Base-by-base conservation (phyloP, 2,797 vertebrate species). In the Sebastes matsubarae region DNA sequence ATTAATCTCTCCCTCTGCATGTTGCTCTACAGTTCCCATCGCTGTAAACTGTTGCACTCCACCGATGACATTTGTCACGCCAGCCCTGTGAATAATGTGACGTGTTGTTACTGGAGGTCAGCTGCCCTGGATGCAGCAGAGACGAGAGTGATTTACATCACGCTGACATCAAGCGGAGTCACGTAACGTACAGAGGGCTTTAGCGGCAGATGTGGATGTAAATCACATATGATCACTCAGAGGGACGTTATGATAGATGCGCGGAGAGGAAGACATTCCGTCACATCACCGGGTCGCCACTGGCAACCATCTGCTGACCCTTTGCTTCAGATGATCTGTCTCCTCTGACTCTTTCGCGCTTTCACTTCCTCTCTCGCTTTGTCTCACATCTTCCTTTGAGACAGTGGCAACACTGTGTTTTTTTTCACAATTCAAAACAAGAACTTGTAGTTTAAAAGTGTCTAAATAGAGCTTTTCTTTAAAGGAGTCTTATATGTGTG, bases 251-350 rank as follows among this genome's bases (percentile, higher is more conserved):
- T 34, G 68, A 82, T 85, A 90, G 89, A 89, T 90, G 88, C 80
- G 79, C 68, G 70, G 52, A 66, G 66, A 68, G 80, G 64, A 18
- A 55, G 14, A 16, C 69, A 88, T 80, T 79, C 71, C n/a, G 55
- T 82, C 81, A 59, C 81, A 69, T 75, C 13, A 7, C 67, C 3
- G 25, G 60, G 84, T 84, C 22, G 73, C 86, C 52, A 7, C 77
- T 85, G 83, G 88, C 80, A 76, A 87, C 87, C 87, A 90, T 92
- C 89, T 91, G 89, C 73, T 54, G 82, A 88, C 86, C 81, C 66
- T 63, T 75, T 12, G 3, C 42, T 30, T 68, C 12, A 72, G 32
- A 38, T 36, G 59, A 79, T 77, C 65, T 1, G 24, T 59, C 50
- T 72, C 75, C 67, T 66, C 25, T 25, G 72, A 63, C 79, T 72